Evolutionary conservation across 92 coral and sea anemone species (phyloP).

Genomic region (Micromussa lordhowensis): DNA sequence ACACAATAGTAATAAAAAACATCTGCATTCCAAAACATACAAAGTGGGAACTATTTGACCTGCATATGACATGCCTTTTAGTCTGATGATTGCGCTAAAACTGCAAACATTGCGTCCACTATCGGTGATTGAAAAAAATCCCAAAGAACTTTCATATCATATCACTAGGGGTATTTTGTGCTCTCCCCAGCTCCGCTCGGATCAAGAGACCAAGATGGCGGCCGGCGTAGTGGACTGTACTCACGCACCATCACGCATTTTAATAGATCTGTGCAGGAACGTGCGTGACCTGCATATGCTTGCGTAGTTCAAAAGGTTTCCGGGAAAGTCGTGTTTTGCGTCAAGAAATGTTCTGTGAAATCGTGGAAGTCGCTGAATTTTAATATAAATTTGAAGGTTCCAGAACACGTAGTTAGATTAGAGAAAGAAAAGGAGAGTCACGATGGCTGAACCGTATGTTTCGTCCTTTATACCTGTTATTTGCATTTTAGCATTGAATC

Average conservation of each 20-base stretch:
- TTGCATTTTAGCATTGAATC: conserved; percentile 4
- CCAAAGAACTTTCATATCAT: too few relatives aligned
- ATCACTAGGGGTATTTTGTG: too few relatives aligned
- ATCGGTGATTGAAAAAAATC: background rate
- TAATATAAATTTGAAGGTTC: background rate
- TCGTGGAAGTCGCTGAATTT: conserved; percentile 8
- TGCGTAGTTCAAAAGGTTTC: conserved; percentile 19
- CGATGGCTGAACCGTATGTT: background rate
- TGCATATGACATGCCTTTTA: background rate
- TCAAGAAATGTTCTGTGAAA: background rate
- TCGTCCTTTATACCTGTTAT: background rate
- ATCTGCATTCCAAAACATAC: background rate
- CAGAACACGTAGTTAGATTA: background rate
- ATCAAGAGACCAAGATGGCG: too few relatives aligned
- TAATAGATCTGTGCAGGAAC: background rate
- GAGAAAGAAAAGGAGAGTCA: background rate
- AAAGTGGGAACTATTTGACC: background rate
- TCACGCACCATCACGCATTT: background rate
- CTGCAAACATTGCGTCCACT: background rate
- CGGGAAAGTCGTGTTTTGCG: background rate
- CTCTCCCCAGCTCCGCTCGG: too few relatives aligned
- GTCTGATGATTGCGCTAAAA: background rate
- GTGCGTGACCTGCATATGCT: conserved; percentile 1
- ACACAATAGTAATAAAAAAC: too few relatives aligned
- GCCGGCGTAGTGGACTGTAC: too few relatives aligned